phyloP scores from a whole-genome alignment of 2,113 vertebrate species.

The Catharus bicknelli region DNA sequence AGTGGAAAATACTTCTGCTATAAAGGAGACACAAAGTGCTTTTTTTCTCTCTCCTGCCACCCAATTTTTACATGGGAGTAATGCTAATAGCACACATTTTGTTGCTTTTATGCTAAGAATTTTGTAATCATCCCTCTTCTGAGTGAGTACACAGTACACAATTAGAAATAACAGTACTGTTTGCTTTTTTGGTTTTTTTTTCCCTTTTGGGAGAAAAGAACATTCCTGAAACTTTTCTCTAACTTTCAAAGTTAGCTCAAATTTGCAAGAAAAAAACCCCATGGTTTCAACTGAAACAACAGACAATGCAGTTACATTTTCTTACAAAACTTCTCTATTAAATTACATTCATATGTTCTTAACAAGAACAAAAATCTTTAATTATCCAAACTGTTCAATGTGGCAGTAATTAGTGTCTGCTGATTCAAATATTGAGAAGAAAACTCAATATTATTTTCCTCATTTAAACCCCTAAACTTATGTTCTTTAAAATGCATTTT shows the following conservation, averaged over 20 bases:
- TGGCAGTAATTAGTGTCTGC: slow-evolving; percentile 48
- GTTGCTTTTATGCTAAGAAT: background rate
- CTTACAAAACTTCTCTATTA: slow-evolving; percentile 49
- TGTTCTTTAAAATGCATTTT: background rate
- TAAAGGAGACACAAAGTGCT: background rate
- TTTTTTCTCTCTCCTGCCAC: background rate
- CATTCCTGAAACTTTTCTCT: slow-evolving; percentile 1
- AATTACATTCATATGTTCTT: slow-evolving; percentile 57
- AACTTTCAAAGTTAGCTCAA: background rate
- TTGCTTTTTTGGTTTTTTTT: background rate
- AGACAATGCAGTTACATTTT: slow-evolving; percentile 46
- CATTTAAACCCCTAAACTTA: background rate
- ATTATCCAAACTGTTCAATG: slow-evolving; percentile 43
- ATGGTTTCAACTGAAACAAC: slow-evolving; percentile 27
- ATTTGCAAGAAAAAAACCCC: background rate
- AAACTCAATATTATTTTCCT: background rate
- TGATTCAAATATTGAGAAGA: slow-evolving; percentile 27
- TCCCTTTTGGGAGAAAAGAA: background rate
- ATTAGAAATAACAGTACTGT: background rate
- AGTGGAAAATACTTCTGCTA: background rate
- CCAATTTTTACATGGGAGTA: background rate
- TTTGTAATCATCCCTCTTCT: background rate
- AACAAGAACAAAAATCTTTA: slow-evolving; percentile 55
- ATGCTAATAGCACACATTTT: background rate
- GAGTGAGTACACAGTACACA: background rate